A percentile compares a stretch with the other conserved stretches of the same genome.
Evolutionary conservation across 2,113 vertebrate genomes (phyloP).

Genomic region (Phyllopteryx taeniolatus): DNA sequence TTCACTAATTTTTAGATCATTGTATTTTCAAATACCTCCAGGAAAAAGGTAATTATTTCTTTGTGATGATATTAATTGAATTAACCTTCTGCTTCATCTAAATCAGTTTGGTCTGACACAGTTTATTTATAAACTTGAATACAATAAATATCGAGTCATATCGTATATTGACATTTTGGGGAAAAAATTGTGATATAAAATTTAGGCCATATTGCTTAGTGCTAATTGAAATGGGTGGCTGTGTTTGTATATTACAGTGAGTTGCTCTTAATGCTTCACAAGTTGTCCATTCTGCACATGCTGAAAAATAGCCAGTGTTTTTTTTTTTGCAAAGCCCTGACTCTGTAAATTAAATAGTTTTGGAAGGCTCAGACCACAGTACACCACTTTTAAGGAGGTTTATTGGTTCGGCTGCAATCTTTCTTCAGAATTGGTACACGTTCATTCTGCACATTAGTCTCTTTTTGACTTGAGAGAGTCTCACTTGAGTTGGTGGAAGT

Average conservation of each 20-base stretch:
- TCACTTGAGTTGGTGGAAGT: not conserved
- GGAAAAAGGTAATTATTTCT: too few relatives aligned
- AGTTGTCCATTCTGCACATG: not conserved
- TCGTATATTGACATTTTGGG: too few relatives aligned
- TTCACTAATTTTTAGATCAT: too few relatives aligned
- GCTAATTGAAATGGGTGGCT: too few relatives aligned
- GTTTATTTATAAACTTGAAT: too few relatives aligned
- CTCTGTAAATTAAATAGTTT: not conserved
- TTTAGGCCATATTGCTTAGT: too few relatives aligned
- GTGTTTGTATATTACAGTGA: not conserved
- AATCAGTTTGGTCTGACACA: too few relatives aligned
- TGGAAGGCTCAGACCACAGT: not conserved
- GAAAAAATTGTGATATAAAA: too few relatives aligned
- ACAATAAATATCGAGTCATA: too few relatives aligned
- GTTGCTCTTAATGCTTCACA: not conserved
- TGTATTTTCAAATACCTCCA: too few relatives aligned
- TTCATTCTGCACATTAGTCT: not conserved
- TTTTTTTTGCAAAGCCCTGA: not conserved
- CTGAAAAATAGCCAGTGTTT: constrained; percentile 6
- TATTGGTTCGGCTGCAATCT: constrained; percentile 3
- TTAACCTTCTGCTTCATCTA: too few relatives aligned
- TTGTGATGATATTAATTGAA: too few relatives aligned
- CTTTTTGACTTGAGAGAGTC: not conserved
- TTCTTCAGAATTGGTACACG: constrained; percentile 3
- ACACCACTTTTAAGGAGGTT: not conserved